Conservation (phyloP, 2,888 invertebrate genomes). For the Halictus quadricinctus region DNA sequence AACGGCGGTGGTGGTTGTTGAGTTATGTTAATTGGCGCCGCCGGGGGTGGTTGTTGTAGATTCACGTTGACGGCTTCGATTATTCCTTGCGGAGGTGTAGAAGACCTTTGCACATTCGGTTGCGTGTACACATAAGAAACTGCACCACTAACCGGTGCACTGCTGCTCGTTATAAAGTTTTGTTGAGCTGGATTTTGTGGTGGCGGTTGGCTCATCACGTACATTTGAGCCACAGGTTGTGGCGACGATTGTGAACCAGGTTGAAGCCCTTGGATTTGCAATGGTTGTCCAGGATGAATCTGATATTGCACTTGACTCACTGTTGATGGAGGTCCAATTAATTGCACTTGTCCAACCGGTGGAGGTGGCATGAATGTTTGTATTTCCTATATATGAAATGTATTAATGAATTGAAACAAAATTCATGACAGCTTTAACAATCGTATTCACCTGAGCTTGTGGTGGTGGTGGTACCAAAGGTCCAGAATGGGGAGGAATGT, state of each 20-base stretch:
- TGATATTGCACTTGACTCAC: conserved; percentile 81
- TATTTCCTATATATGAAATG: conserved; percentile 73
- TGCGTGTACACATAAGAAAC: conserved; percentile 81
- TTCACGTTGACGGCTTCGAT: conserved; percentile 80
- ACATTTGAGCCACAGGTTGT: conserved; percentile 81
- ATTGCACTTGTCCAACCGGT: conserved; percentile 79
- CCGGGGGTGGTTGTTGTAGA: conserved; percentile 80
- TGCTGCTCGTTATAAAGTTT: conserved; percentile 75
- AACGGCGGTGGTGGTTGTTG: conserved; percentile 79
- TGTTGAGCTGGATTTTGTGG: conserved; percentile 76
- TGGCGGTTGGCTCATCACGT: conserved; percentile 81
- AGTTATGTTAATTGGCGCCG: conserved; percentile 74
- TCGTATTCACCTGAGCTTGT: conserved; percentile 77
- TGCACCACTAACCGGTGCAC: conserved; percentile 74
- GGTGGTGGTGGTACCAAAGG: conserved; percentile 79
- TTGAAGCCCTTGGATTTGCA: conserved; percentile 79
- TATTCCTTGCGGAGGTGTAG: conserved; percentile 77
- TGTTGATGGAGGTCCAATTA: conserved; percentile 81
- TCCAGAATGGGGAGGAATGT: conserved; percentile 80
- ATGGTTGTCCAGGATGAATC: conserved; percentile 79
- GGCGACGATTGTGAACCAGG: conserved; percentile 78
- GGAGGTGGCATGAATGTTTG: conserved; percentile 80
- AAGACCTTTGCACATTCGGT: conserved; percentile 76
- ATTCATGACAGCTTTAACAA: background rate
- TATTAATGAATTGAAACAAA: conserved; percentile 6